Conservation (phyloP, 2,888 invertebrate genomes). For the Phyllotreta cruciferae region DNA sequence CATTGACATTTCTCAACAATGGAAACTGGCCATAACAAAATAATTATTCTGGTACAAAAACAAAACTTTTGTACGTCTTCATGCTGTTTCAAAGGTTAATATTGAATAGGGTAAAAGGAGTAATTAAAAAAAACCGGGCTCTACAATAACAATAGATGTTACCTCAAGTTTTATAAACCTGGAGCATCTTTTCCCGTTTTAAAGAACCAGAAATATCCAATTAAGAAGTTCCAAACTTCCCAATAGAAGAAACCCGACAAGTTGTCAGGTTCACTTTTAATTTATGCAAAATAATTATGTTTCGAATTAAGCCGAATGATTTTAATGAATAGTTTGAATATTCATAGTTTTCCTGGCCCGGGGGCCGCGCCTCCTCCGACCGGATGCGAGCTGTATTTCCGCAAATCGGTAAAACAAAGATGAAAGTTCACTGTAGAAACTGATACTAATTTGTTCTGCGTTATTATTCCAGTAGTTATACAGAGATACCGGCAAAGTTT, state of each 20-base stretch:
- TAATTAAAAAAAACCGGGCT: no score
- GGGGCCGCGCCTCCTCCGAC: neutral
- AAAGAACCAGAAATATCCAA: conserved; percentile 5
- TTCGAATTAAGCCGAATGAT: conserved; percentile 17
- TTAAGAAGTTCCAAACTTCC: conserved; percentile 11
- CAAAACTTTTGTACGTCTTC: no score
- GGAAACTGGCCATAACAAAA: no score
- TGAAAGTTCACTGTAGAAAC: conserved; percentile 10
- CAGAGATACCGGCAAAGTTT: neutral
- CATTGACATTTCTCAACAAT: no score
- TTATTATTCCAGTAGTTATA: neutral
- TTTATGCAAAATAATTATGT: conserved; percentile 26
- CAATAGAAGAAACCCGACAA: conserved; percentile 24
- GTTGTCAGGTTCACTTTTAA: conserved; percentile 21
- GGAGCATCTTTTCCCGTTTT: no score
- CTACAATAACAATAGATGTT: no score
- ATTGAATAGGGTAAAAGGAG: no score
- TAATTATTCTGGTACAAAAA: no score
- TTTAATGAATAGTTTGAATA: conserved; percentile 21
- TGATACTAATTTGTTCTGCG: conserved; percentile 13
- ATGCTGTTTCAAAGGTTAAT: no score
- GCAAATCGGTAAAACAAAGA: conserved; percentile 1
- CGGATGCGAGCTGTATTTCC: neutral
- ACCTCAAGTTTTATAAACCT: no score
- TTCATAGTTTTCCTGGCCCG: neutral